A percentile compares a stretch with the other conserved stretches of the same genome.
Conservation (phyloP, 2,888 invertebrate genomes). For the Molorchus minor region DNA sequence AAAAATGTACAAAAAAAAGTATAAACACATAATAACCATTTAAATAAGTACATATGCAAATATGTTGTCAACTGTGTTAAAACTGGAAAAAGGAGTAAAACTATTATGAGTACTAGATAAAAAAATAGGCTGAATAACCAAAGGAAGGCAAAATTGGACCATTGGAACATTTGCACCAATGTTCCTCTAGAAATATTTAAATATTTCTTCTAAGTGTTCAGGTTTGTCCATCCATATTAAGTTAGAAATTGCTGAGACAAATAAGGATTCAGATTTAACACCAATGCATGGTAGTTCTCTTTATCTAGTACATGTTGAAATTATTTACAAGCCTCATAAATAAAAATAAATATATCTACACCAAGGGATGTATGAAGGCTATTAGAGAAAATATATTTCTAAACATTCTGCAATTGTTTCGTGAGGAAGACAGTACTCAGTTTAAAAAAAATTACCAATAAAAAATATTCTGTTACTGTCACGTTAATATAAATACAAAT, state of each 20-base stretch:
- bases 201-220: too few species aligned
- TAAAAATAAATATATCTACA: not conserved
- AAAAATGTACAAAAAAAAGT: conserved; percentile 41
- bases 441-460: conserved; percentile 30
- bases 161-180: too few species aligned
- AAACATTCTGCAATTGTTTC: conserved; percentile 16
- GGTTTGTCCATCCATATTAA: too few species aligned
- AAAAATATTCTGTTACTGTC: conserved; percentile 32
- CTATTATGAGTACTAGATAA: not conserved
- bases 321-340: not conserved
- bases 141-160: too few species aligned
- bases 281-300: too few species aligned
- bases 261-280: too few species aligned
- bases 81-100: conserved; percentile 4
- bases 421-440: conserved; percentile 44
- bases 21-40: conserved; percentile 39
- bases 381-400: conserved; percentile 29
- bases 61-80: conserved; percentile 5
- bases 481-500: conserved; percentile 32
- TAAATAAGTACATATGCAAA: conserved; percentile 29
- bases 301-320: not conserved
- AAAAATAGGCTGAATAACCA: too few species aligned
- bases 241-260: too few species aligned
- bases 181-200: too few species aligned
- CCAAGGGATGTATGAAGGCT: not conserved